These are phyloP conservation scores for Lasaia peninsularis DNA, from an alignment of 1,140 invertebrate species.

Conservation along the genomic window DNA sequence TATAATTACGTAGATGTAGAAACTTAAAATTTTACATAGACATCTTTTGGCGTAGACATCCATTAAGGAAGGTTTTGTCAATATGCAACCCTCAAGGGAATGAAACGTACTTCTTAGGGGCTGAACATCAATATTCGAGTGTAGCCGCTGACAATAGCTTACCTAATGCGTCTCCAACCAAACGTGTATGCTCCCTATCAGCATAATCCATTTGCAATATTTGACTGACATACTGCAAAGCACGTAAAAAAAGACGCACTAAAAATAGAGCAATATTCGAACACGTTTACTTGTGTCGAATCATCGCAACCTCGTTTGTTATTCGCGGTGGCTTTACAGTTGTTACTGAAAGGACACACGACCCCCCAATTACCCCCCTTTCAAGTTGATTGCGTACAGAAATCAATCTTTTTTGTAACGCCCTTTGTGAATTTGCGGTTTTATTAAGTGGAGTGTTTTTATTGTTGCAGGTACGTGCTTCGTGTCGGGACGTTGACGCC, in stretches of 20 bases:
- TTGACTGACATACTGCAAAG: background rate
- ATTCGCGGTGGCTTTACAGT: background rate
- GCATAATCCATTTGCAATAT: background rate
- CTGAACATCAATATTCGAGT: too few relatives aligned
- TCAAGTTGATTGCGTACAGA: slow-evolving; percentile 14
- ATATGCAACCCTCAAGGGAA: too few relatives aligned
- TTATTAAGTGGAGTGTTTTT: slow-evolving; percentile 20
- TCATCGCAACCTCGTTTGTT: background rate
- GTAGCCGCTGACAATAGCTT: too few relatives aligned
- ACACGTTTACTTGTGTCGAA: background rate
- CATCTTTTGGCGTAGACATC: too few relatives aligned
- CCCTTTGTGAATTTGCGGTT: slow-evolving; percentile 9
- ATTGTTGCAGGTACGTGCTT: slow-evolving; percentile 17
- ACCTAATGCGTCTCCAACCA: too few relatives aligned
- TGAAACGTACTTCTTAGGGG: too few relatives aligned
- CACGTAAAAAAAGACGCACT: background rate
- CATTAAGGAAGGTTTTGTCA: too few relatives aligned
- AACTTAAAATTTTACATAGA: too few relatives aligned
- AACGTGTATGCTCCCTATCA: too few relatives aligned
- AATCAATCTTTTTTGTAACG: slow-evolving; percentile 17
- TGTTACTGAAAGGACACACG: background rate
- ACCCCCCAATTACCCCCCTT: slow-evolving; percentile 15
- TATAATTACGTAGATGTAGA: too few relatives aligned
- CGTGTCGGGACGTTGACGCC: background rate
- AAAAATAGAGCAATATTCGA: background rate